Base-by-base conservation (phyloP, 2,113 vertebrate genomes). In the Macquaria ambigua region DNA sequence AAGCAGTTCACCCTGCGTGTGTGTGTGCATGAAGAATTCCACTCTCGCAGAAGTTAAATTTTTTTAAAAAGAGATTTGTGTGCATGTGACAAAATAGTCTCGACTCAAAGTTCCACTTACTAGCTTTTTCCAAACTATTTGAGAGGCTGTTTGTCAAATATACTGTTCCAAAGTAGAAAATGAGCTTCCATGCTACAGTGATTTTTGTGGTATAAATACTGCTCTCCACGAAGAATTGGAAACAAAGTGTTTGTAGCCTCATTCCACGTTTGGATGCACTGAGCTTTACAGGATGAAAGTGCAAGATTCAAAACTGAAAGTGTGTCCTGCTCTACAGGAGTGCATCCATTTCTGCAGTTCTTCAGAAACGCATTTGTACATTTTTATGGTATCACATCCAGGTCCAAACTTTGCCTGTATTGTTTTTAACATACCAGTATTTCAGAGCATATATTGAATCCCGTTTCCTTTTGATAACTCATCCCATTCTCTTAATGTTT, bases 161-260 rank as follows among this genome's bases (percentile, higher is more conserved):
- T 31, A 31, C 28, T 31, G 28, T 31, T 31, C 34, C 34, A 34
- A 34, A 34, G 34, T 34, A 3, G 4, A 34, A 5, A 34, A 34
- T 34, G 34, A 34, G 34, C 2, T 34, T 34, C 15, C 7, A 31
- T n/a, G 0, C 7, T 41, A 31, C 39, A 56, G 7, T 46, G 21
- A 6, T n/a, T 39, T 43, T 48, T 74, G 21, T 69, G 25, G 67
- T 46, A 66, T 72, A 50, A 62, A 75, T 39, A 67, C 43, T 34
- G 5, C n/a, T 68, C 16, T 39, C 46, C n/a, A 37, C 0, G 15
- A 41, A 41, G 9, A 53, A 31, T 8, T 39, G 16, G n/a, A 62
- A 48, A 58, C 20, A 28, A 41, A 41, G 21, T 8, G 21, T 67
- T 68, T 10, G 14, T n/a, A 34, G 39, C 16, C 25, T 59, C 15